Conservation (phyloP, 1,140 invertebrate genomes). For the Phymastichus coffea region DNA sequence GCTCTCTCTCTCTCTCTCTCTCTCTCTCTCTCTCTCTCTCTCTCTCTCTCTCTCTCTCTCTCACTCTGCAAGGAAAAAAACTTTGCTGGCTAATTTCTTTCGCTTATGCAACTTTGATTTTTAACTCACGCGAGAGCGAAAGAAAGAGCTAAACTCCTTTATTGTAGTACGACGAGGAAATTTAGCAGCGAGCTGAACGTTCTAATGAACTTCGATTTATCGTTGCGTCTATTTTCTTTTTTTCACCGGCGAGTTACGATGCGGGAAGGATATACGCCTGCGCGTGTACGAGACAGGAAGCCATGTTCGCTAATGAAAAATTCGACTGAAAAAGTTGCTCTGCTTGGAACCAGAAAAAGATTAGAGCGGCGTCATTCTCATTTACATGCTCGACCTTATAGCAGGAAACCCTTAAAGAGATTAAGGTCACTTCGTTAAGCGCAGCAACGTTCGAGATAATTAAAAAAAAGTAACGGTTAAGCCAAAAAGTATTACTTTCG, state of each 20-base stretch:
- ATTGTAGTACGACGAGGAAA: conserved; percentile 11
- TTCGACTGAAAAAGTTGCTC: no score
- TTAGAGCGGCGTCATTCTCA: no score
- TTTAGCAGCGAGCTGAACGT: background rate
- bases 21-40: conserved; percentile 1
- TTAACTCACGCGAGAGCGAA: conserved; percentile 3
- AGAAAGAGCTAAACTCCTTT: background rate
- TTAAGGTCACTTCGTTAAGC: conserved; percentile 39
- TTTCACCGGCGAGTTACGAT: no score
- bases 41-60: background rate
- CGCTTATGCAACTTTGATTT: conserved; percentile 23
- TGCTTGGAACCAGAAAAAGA: no score
- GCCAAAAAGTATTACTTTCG: no score
- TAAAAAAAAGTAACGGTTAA: conserved; percentile 46
- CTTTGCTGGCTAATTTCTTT: conserved; percentile 22
- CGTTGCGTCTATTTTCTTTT: conserved; percentile 4
- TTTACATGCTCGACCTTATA: no score
- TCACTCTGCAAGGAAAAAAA: conserved; percentile 23
- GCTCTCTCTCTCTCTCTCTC: conserved; percentile 4
- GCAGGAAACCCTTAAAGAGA: conserved; percentile 37
- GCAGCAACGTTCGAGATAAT: conserved; percentile 35
- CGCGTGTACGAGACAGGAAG: no score
- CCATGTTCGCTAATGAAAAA: no score
- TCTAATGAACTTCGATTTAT: background rate
- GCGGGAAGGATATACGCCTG: no score